These are phyloP conservation scores for Hippocampus barbouri DNA, from an alignment of 2,113 vertebrate genomes.

Conservation along the genomic window DNA sequence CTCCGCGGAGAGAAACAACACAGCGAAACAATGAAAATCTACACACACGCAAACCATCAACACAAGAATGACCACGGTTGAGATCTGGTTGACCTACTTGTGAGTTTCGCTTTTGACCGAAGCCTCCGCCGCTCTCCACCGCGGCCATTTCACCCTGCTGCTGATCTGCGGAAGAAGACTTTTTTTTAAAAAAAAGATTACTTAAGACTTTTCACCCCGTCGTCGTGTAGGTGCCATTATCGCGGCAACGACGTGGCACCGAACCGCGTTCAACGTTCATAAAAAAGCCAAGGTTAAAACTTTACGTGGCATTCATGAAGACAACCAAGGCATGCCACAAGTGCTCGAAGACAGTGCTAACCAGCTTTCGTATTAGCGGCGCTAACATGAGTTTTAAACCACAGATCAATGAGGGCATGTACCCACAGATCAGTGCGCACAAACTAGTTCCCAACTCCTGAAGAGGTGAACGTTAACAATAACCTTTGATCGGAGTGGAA, in stretches of 20 bases:
- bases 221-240: not conserved
- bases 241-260: not conserved
- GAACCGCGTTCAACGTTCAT: not conserved
- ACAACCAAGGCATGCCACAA: slow-evolving; percentile 23
- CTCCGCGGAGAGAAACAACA: slow-evolving; percentile 63
- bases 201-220: slow-evolving; percentile 10
- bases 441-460: not conserved
- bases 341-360: slow-evolving; percentile 18
- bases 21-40: slow-evolving; percentile 2
- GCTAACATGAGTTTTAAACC: slow-evolving; percentile 43
- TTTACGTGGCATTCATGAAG: accelerated
- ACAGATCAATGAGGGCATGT: not conserved
- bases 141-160: slow-evolving; percentile 77
- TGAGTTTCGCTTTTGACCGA: slow-evolving; percentile 71
- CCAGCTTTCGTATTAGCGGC: slow-evolving; percentile 49
- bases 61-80: not conserved
- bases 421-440: slow-evolving; percentile 10
- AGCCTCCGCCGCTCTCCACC: slow-evolving; percentile 67
- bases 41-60: not conserved
- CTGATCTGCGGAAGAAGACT: slow-evolving; percentile 69
- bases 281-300: not conserved
- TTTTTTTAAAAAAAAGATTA: slow-evolving; percentile 27
- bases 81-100: slow-evolving; percentile 58
- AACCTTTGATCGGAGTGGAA: not conserved
- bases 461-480: not conserved